A percentile compares a stretch with the other conserved stretches of the same genome.
Evolutionary conservation across 2,888 invertebrate species (phyloP).

Genomic region (Hydraecia micacea): DNA sequence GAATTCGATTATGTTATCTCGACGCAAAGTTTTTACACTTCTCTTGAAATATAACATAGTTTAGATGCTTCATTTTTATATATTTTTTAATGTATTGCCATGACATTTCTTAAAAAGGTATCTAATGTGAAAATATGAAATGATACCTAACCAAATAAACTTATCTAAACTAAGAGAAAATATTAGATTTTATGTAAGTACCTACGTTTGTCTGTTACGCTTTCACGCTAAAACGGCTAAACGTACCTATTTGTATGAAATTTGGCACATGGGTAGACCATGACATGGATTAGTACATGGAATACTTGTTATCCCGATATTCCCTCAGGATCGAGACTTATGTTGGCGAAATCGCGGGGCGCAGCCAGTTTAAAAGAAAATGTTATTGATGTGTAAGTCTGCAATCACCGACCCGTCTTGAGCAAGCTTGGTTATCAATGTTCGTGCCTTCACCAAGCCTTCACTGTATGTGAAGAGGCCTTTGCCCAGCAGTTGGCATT

Average conservation of each 20-base stretch:
- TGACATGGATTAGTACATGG: neutral
- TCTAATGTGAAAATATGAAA: slow-evolving; percentile 5
- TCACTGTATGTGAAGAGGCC: neutral
- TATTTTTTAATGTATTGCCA: slow-evolving; percentile 31
- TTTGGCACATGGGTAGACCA: too few relatives aligned
- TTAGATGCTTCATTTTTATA: slow-evolving; percentile 22
- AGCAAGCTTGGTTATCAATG: neutral
- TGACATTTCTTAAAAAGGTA: slow-evolving; percentile 2
- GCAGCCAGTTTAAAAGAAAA: neutral
- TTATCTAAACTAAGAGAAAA: neutral
- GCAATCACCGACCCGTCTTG: neutral
- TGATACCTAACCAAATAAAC: neutral
- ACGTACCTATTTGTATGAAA: neutral
- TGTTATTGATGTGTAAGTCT: neutral
- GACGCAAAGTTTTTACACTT: slow-evolving; percentile 4
- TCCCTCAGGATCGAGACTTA: neutral
- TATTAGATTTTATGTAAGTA: neutral
- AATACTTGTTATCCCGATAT: too few relatives aligned
- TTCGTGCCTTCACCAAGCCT: neutral
- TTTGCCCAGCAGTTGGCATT: too few relatives aligned
- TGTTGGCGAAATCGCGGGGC: neutral
- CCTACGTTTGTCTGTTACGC: neutral
- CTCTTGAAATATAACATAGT: slow-evolving; percentile 19
- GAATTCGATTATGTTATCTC: slow-evolving; percentile 42
- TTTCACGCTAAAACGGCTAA: neutral